Base-by-base conservation (phyloP, 92 coral and sea anemone species). In the Umimayanthus kanabou region DNA sequence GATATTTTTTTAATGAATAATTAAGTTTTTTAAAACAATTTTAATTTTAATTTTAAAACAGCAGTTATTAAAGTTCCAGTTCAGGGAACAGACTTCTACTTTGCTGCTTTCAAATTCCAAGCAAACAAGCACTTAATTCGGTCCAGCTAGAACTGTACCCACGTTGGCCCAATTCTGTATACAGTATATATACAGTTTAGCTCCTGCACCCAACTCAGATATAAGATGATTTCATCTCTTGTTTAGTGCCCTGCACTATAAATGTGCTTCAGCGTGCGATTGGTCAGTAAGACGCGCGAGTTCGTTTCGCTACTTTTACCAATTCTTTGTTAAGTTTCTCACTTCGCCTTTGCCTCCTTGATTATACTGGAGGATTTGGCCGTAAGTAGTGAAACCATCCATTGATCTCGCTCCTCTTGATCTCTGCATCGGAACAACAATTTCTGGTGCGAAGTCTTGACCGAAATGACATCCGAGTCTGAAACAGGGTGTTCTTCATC, bases 341-440 rank as follows among this genome's bases (percentile, higher is more conserved):
- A 43, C 13, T 83, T 71, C 64, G 87, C 76, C 6, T 69, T 83
- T 10, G 87, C 87, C 16, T 83, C 87, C 78, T 70, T 83, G n/a
- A 83, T 69, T 39, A 83, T 83, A 18, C 87, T 83, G 7, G 87
- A 83, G 9, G 87, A 83, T 33, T 83, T 69, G 65, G 78, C 87
- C 26, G 66, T 83, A 9, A 83, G 65, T 7, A 83, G 87, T 14
- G 87, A 71, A 13, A 83, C 77, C 87, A 83, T 83, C 87, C 87
- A 83, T 47, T 47, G 79, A 29, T 83, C 87, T 37, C 87, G 25
- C 9, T 83, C 87, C 5, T 83, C 87, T 28, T 29, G 58, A 67
- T 28, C 67, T 42, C 79, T 70, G 57, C 77, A 71, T 45, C 87
- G 87, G 65, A 83, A 83, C 42, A 83, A 45, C 45, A 40, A 29